Conservation (phyloP, 2,888 invertebrate species). For the Eupithecia tripunctaria region DNA sequence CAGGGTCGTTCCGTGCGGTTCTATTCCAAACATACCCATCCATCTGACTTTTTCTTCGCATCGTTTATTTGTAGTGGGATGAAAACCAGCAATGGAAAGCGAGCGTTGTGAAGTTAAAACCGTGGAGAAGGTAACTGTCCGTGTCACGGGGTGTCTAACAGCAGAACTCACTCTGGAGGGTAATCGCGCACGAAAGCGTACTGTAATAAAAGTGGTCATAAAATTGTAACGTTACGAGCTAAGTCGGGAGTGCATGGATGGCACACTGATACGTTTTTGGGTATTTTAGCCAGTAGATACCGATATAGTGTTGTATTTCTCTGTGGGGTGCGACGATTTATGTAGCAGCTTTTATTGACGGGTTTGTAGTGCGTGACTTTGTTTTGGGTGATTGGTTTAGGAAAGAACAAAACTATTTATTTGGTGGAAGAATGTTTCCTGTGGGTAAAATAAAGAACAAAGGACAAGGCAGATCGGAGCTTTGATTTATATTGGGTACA, state of each 20-base stretch:
- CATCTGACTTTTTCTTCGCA: slow-evolving; percentile 46
- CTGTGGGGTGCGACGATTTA: slow-evolving; percentile 62
- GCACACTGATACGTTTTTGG: slow-evolving; percentile 79
- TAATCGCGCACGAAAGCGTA: slow-evolving; percentile 85
- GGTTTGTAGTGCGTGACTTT: slow-evolving; percentile 39
- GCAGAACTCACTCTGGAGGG: slow-evolving; percentile 84
- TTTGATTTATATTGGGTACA: not conserved
- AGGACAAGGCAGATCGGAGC: not conserved
- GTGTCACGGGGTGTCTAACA: slow-evolving; percentile 75
- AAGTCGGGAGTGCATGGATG: slow-evolving; percentile 79
- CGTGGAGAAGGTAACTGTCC: slow-evolving; percentile 57
- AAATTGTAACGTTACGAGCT: slow-evolving; percentile 83
- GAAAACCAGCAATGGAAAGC: slow-evolving; percentile 59
- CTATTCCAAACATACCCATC: slow-evolving; percentile 31
- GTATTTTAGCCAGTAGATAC: slow-evolving; percentile 49
- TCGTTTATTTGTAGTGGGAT: not conserved
- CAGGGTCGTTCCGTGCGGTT: slow-evolving; percentile 47
- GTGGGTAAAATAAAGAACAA: not conserved
- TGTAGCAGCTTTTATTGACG: slow-evolving; percentile 64
- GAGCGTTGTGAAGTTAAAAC: slow-evolving; percentile 41
- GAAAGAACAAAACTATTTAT: slow-evolving; percentile 24
- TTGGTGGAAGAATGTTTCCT: slow-evolving; percentile 18
- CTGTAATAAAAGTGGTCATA: slow-evolving; percentile 83
- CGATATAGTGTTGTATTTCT: slow-evolving; percentile 1
- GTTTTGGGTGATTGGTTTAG: slow-evolving; percentile 36